Evolutionary conservation across 2,797 vertebrate genomes (phyloP), one percentile per base, ranked within the genome.

Genomic region (Gambusia yucatana): DNA sequence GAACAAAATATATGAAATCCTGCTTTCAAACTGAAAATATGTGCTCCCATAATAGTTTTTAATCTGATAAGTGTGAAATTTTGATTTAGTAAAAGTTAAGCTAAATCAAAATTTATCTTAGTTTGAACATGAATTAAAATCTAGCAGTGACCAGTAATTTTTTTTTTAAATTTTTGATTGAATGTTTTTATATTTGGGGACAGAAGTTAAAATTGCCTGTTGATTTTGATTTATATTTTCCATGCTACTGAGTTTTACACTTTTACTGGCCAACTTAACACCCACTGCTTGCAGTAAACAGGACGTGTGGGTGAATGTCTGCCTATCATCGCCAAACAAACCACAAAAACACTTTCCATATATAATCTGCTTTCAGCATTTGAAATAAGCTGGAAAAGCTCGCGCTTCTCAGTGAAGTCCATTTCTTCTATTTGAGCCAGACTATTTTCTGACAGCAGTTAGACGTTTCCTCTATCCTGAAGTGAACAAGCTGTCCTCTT

Each of bases 401-500:
- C 8, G 17, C 30, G 8, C 1, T 36, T 36, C n/a, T 11, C 7
- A n/a, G 55, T 46, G 16, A 39, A 48, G 65, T 65, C 36, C 80
- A 7, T 70, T 25, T 22, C 13, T 63, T 44, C 69, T 77, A 11
- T 6, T 25, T 50, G 46, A 81, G 72, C 63, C 47, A 13, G 65
- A 33, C 73, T 22, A 7, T 67, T 76, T 86, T 57, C 50, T 73
- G 48, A 30, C 75, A 13, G 47, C 79, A 44, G 14, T 77, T 76
- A 77, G 65, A 78, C 73, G 41, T 73, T 72, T 74, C 74, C 89
- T 88, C 75, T 11, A 69, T 85, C 72, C 77, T 84, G 20, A 13
- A 86, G 76, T 88, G 88, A 88, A 86, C 81, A 90, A 92, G 92
- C 88, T 93, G 92, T 78, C 90, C 73, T 46, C 87, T 83, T 88